Evolutionary conservation across 2,113 vertebrate genomes (phyloP).

Genomic region (Oryzias javanicus): DNA sequence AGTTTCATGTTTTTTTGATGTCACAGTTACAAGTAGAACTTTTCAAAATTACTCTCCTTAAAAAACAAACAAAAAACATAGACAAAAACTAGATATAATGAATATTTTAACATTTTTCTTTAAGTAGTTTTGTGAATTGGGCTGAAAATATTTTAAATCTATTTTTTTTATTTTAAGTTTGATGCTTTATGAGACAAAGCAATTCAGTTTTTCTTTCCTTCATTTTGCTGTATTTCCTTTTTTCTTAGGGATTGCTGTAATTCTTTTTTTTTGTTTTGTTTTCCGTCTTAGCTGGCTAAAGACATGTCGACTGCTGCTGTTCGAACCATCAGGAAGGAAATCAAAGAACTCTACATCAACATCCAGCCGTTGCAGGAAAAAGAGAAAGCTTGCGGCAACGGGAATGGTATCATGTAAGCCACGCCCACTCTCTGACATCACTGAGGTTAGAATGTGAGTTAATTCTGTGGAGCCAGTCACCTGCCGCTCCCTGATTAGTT

Average conservation of each 20-base stretch:
- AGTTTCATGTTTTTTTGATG: no score
- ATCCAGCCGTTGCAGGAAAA: conserved; percentile 90
- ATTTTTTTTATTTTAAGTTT: no score
- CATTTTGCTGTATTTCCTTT: background rate
- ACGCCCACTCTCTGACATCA: background rate
- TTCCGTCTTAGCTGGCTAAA: conserved; percentile 83
- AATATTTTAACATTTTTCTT: no score
- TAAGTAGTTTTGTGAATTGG: no score
- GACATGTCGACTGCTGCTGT: conserved; percentile 90
- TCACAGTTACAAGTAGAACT: no score
- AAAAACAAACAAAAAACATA: no score
- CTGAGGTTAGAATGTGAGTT: background rate
- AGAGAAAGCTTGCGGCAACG: conserved; percentile 86
- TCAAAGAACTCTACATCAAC: conserved; percentile 91
- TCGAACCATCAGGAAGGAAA: conserved; percentile 90
- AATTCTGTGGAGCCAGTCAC: background rate
- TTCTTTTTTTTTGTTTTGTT: no score
- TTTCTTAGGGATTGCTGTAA: background rate
- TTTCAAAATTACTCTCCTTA: no score
- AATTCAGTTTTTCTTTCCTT: no score
- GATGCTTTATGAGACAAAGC: no score
- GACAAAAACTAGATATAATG: no score
- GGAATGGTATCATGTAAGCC: conserved; percentile 92
- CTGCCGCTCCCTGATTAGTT: conserved; percentile 16
- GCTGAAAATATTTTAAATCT: no score